Conservation (phyloP, 2,797 vertebrate genomes). For the Malurus splendens region DNA sequence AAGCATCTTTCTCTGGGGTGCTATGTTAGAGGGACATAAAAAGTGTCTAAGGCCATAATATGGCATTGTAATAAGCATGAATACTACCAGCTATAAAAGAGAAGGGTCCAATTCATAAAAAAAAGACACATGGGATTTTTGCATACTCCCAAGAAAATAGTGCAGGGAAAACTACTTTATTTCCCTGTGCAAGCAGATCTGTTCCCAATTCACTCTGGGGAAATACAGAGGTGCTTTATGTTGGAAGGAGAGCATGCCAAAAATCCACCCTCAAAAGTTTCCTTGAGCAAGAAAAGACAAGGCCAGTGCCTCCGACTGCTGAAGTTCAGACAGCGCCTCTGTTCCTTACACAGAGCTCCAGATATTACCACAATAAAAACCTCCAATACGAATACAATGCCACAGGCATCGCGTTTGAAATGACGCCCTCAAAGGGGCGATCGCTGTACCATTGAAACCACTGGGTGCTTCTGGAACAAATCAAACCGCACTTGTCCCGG, state of each 20-base stretch:
- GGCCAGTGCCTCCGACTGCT: not conserved
- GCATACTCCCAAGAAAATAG: conserved; percentile 39
- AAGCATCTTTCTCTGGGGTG: conserved; percentile 59
- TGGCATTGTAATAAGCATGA: conserved; percentile 58
- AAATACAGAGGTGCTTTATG: conserved; percentile 26
- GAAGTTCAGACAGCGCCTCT: not conserved
- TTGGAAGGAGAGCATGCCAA: not conserved
- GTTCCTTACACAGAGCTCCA: not conserved
- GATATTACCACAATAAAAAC: not conserved
- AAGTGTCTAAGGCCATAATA: conserved; percentile 54
- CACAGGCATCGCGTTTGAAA: not conserved
- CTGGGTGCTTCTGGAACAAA: not conserved
- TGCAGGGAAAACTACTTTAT: conserved; percentile 37
- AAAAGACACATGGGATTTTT: conserved; percentile 59
- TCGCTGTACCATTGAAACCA: not conserved
- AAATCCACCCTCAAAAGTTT: not conserved
- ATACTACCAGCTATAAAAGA: conserved; percentile 55
- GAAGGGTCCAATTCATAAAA: conserved; percentile 66
- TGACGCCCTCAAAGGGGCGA: not conserved
- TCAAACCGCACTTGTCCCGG: not conserved
- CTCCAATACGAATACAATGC: not conserved
- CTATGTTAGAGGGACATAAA: conserved; percentile 49
- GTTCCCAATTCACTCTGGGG: conserved; percentile 6
- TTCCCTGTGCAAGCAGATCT: conserved; percentile 40
- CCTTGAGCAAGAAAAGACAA: not conserved